phyloP scores from a whole-genome alignment of 2,797 vertebrate genomes.

The Galaxias olidus region DNA sequence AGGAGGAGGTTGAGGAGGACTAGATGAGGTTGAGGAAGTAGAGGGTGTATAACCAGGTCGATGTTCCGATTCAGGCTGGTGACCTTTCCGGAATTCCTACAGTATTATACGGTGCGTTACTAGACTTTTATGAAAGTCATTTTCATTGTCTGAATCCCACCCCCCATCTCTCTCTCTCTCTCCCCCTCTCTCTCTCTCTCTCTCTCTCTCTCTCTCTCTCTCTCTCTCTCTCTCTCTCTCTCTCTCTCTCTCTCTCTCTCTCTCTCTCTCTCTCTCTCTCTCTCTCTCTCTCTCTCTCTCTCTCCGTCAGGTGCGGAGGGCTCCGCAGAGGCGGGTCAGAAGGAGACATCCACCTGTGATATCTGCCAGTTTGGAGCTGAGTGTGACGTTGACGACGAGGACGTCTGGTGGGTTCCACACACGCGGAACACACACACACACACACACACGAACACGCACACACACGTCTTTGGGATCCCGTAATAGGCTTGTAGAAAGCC shows the following conservation, averaged over 20 bases:
- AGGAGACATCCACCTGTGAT: conserved; percentile 97
- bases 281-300: conserved; percentile 7
- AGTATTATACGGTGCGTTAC: not conserved
- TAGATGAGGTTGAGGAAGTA: too few species aligned
- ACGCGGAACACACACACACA: not conserved
- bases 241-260: conserved; percentile 14
- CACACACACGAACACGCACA: conserved; percentile 2
- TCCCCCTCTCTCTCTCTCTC: conserved; percentile 15
- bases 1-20: too few species aligned
- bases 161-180: not conserved
- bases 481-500: too few species aligned
- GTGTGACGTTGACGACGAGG: conserved; percentile 97
- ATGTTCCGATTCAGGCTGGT: too few species aligned
- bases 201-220: conserved; percentile 15
- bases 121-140: not conserved
- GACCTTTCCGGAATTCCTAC: too few species aligned
- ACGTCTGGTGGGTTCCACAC: conserved; percentile 87
- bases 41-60: too few species aligned
- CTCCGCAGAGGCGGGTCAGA: conserved; percentile 92
- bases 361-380: conserved; percentile 99
- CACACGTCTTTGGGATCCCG: not conserved
- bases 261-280: conserved; percentile 18
- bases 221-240: conserved; percentile 13
- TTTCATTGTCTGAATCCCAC: not conserved
- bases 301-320: conserved; percentile 86